Evolutionary conservation across 1,140 invertebrate species (phyloP), one percentile per base, ranked within the genome.

Genomic region (Camponotus pennsylvanicus): DNA sequence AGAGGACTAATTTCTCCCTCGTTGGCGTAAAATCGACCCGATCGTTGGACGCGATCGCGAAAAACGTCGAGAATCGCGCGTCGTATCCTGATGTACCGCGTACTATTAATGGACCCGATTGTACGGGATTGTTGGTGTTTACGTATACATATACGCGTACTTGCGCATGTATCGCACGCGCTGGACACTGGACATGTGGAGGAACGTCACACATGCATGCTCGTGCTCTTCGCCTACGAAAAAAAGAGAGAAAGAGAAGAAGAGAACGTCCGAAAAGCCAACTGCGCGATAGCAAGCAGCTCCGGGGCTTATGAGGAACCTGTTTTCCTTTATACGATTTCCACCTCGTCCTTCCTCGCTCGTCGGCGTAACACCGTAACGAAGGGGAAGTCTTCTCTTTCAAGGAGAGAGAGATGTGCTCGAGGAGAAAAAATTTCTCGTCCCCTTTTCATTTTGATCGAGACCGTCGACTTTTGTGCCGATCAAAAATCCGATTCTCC

Each of bases 321-420:
- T 91, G 90, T 91, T 91, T 89, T 79, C 83, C 79, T 66, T 85
- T 77, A 82, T 84, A 85, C 37, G 69, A 57, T 88, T 85, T 89
- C 64, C 77, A 76, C 80, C 45, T 55, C 80, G 61, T 55, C 32
- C 45, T 40, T 55, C 63, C 79, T 55, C 40, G 45, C n/a, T 82
- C 37, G 63, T 63, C 75, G 45, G 42, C 21, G 86, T 66, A 73
- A 63, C 66, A 42, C 42, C 27, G 18, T 77, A 77, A 77, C 82
- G 61, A 77, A 55, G 73, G 66, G 73, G 8, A 27, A 49, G 27
- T 32, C 11, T 64, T 57, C 40, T 83, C 69, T 83, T 83, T 83
- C 42, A 34, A n/a, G 40, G 15, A 52, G 49, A 18, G 49, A 52
- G 49, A 18, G 49, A 52, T 15, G 49, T 11, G 55, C n/a, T 61